Conservation (phyloP, 2,888 invertebrate species). For the Rhorus exstirpatorius region DNA sequence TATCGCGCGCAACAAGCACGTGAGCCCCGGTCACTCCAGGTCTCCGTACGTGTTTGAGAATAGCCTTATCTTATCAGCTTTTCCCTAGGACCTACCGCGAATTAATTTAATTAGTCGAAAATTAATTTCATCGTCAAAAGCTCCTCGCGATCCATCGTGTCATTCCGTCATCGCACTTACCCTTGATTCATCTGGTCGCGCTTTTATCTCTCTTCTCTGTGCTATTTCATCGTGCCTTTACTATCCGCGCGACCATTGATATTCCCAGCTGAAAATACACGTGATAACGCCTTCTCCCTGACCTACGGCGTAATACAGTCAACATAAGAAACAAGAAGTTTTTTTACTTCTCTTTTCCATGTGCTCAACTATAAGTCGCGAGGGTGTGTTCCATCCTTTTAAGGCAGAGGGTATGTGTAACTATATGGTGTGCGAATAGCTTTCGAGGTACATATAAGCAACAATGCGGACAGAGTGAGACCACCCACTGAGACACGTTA, state of each 20-base stretch:
- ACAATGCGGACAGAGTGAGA: neutral
- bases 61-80: constrained; percentile 47
- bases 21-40: constrained; percentile 41
- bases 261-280: neutral
- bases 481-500: constrained; percentile 48
- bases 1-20: constrained; percentile 36
- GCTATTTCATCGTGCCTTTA: constrained; percentile 10
- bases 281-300: neutral
- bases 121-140: constrained; percentile 59
- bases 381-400: constrained; percentile 30
- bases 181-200: neutral
- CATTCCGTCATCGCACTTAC: constrained; percentile 13
- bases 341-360: neutral
- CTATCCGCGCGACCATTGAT: constrained; percentile 19
- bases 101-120: constrained; percentile 56
- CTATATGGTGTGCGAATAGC: constrained; percentile 25
- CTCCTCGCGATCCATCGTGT: constrained; percentile 4
- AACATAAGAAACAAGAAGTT: no score
- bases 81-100: neutral
- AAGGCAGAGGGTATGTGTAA: constrained; percentile 13
- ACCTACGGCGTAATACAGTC: constrained; percentile 17
- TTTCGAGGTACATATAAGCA: constrained; percentile 24
- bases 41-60: neutral
- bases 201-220: neutral
- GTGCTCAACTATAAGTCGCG: constrained; percentile 2